phyloP scores from a whole-genome alignment of 2,797 vertebrate genomes.

The Paguma larvata region DNA sequence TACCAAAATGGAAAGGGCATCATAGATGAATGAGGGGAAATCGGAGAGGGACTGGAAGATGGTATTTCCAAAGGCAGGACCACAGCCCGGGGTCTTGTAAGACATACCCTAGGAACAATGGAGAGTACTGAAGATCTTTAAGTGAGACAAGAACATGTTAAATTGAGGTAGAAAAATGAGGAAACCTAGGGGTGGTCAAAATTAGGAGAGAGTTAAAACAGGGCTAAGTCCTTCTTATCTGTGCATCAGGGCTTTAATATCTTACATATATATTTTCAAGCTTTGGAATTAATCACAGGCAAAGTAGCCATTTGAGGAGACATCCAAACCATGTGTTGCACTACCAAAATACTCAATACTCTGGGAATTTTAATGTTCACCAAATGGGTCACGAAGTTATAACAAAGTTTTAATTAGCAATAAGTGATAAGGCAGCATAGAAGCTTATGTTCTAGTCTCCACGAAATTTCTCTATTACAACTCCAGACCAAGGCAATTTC shows the following conservation, averaged over 20 bases:
- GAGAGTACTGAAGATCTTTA: neutral
- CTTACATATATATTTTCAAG: neutral
- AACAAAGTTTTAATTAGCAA: neutral
- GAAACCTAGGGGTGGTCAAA: neutral
- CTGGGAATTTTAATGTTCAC: neutral
- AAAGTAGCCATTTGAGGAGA: neutral
- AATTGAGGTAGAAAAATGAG: neutral
- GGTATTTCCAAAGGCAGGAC: neutral
- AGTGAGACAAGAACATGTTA: neutral
- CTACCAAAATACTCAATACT: neutral
- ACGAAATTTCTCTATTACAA: neutral
- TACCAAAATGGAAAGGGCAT: neutral
- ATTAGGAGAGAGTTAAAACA: neutral
- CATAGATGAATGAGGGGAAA: neutral
- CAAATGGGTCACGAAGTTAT: neutral
- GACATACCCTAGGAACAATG: fast-evolving
- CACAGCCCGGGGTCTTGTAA: neutral
- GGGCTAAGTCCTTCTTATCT: neutral
- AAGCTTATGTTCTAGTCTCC: neutral
- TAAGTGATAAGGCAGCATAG: neutral
- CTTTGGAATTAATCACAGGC: constrained; percentile 12
- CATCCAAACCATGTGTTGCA: neutral
- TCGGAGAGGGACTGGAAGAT: neutral
- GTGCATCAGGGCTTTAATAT: neutral
- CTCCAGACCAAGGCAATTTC: neutral